These are phyloP conservation scores for Heliconius hortense DNA, from an alignment of 2,888 invertebrate species.

Conservation along the genomic window DNA sequence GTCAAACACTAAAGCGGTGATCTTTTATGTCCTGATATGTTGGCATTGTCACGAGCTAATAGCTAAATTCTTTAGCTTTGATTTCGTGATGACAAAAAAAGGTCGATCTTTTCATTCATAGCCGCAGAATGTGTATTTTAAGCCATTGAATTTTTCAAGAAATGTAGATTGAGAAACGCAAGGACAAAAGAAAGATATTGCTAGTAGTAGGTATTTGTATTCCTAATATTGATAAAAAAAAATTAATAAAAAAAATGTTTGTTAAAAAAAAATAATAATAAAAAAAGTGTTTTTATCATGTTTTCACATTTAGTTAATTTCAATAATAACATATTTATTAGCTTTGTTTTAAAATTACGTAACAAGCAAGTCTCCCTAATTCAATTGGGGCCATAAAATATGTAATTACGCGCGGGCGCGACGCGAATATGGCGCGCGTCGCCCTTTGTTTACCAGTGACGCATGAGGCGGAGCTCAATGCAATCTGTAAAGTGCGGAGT, in stretches of 20 bases:
- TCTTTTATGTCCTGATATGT: conserved; percentile 24
- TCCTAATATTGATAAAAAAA: background rate
- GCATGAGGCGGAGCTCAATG: conserved; percentile 72
- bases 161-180: background rate
- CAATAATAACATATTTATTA: background rate
- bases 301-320: background rate
- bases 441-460: conserved; percentile 81
- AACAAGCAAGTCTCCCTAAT: conserved; percentile 26
- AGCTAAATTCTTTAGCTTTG: conserved; percentile 32
- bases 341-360: conserved; percentile 25
- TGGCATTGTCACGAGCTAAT: conserved; percentile 34
- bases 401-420: conserved; percentile 50
- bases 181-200: background rate
- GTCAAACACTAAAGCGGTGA: conserved; percentile 16
- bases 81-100: conserved; percentile 30
- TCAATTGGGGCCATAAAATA: conserved; percentile 37
- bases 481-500: conserved; percentile 76
- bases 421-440: conserved; percentile 67
- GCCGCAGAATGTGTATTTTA: conserved; percentile 19
- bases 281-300: too few species aligned
- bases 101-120: conserved; percentile 23
- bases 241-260: background rate
- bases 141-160: background rate
- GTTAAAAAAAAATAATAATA: too few species aligned
- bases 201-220: too few species aligned